Evolutionary conservation across 2,797 vertebrate species (phyloP).

Genomic region (Sebastes goodei): DNA sequence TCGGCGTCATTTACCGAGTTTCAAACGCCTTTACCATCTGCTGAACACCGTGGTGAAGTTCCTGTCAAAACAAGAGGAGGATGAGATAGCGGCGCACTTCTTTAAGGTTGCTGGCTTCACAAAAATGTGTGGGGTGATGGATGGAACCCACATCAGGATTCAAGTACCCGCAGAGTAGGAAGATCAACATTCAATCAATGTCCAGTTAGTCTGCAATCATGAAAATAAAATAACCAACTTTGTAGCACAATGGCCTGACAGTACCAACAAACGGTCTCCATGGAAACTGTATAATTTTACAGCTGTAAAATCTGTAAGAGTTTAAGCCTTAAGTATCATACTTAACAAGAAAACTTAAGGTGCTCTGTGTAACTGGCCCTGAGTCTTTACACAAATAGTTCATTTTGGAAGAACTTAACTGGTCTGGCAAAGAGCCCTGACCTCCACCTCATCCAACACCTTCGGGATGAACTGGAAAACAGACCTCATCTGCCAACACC

Average conservation of each 20-base stretch:
- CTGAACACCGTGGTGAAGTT: neutral
- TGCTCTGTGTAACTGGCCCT: neutral
- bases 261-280: neutral
- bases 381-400: neutral
- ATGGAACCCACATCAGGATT: no score
- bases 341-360: no score
- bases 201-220: no score
- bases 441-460: neutral
- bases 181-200: no score
- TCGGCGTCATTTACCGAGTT: neutral
- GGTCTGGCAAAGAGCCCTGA: neutral
- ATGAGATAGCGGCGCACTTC: rapidly evolving
- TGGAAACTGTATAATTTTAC: no score
- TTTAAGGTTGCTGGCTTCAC: neutral
- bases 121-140: neutral
- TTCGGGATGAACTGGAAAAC: neutral
- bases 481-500: neutral
- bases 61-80: neutral
- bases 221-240: neutral
- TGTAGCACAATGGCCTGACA: neutral
- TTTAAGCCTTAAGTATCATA: no score
- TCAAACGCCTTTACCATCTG: neutral
- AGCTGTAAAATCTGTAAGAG: no score
- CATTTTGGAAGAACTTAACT: neutral
- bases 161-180: rapidly evolving